Evolutionary conservation across 2,888 invertebrate species (phyloP).

Genomic region (Thymelicus sylvestris): DNA sequence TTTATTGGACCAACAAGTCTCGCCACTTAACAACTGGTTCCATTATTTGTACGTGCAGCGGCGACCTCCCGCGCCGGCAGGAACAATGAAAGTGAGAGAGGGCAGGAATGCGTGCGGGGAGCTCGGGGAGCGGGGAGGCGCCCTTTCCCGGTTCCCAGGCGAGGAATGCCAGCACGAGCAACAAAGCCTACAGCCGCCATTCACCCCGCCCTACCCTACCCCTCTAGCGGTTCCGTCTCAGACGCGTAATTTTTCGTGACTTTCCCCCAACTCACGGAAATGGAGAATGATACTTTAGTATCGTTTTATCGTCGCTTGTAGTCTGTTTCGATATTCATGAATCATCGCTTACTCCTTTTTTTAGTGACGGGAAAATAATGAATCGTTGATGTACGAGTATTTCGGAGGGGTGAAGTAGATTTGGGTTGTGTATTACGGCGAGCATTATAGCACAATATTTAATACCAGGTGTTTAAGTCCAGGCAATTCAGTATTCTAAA

Average conservation of each 20-base stretch:
- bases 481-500: no score
- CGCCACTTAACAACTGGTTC: constrained; percentile 71
- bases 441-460: no score
- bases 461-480: no score
- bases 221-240: constrained; percentile 63
- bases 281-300: constrained; percentile 15
- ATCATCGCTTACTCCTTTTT: constrained; percentile 24
- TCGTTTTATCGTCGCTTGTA: constrained; percentile 61
- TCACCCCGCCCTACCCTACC: constrained; percentile 67
- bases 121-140: constrained; percentile 54
- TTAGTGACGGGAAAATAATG: constrained; percentile 6
- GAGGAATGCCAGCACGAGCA: constrained; percentile 82
- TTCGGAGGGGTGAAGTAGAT: not conserved
- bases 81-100: constrained; percentile 84
- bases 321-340: constrained; percentile 39
- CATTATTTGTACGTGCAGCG: constrained; percentile 71
- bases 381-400: not conserved
- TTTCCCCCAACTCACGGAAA: constrained; percentile 58
- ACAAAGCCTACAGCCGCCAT: constrained; percentile 82
- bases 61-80: constrained; percentile 82
- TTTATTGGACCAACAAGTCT: constrained; percentile 71
- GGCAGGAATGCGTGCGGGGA: constrained; percentile 75
- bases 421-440: not conserved
- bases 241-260: constrained; percentile 76
- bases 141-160: constrained; percentile 81